phyloP scores from a whole-genome alignment of 2,797 vertebrate genomes.

The Falco rusticolus region DNA sequence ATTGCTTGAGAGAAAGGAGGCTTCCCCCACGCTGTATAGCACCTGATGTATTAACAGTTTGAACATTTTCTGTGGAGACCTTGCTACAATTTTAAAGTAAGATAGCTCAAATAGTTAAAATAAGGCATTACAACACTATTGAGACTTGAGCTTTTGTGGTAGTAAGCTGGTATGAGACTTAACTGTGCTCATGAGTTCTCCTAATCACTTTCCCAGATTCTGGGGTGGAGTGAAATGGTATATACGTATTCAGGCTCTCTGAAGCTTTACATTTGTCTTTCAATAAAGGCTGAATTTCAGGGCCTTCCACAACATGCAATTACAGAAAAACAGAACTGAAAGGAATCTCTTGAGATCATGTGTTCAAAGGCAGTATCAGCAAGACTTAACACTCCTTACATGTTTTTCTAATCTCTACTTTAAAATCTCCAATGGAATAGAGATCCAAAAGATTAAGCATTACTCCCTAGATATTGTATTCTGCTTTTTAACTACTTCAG shows the following conservation, averaged over 20 bases:
- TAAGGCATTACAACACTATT: background rate
- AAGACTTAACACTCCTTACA: background rate
- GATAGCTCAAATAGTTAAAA: background rate
- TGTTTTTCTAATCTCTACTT: slow-evolving; percentile 46
- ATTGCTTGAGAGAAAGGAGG: background rate
- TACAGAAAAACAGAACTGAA: slow-evolving; percentile 5
- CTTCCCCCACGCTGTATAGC: background rate
- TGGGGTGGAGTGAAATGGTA: background rate
- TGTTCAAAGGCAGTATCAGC: slow-evolving; percentile 32
- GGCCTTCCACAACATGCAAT: background rate
- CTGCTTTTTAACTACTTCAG: slow-evolving; percentile 7
- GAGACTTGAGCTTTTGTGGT: background rate
- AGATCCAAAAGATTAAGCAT: slow-evolving; percentile 13
- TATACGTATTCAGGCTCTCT: background rate
- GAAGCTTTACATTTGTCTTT: slow-evolving; percentile 19
- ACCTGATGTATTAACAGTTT: background rate
- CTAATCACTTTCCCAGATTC: background rate
- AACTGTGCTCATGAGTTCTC: background rate
- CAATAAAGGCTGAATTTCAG: slow-evolving; percentile 3
- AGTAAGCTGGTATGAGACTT: background rate
- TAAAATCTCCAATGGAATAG: background rate
- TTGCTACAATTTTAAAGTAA: background rate
- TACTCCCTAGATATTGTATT: background rate
- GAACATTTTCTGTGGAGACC: background rate
- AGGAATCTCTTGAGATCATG: background rate